Percentiles rank a stretch among this genome's conserved stretches.
phyloP scores from a whole-genome alignment of 2,888 invertebrate genomes.

The Drosophila greeni region DNA sequence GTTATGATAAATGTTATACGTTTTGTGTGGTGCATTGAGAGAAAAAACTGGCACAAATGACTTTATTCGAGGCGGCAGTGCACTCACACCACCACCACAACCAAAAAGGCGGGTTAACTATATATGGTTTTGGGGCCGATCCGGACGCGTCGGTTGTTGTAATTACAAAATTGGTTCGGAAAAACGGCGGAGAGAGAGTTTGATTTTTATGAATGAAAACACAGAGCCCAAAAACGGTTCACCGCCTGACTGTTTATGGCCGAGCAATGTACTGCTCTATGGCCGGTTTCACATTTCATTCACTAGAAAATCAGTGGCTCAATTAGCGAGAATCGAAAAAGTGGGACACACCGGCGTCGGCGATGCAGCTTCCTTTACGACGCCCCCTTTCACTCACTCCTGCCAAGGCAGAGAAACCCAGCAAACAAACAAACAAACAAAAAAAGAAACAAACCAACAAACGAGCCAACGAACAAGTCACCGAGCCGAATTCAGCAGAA shows the following conservation, averaged over 20 bases:
- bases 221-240: slow-evolving; percentile 44
- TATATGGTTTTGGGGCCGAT: slow-evolving; percentile 46
- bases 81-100: slow-evolving; percentile 1
- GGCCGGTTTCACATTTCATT: slow-evolving; percentile 69
- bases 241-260: slow-evolving; percentile 59
- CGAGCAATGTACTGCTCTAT: slow-evolving; percentile 45
- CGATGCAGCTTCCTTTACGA: slow-evolving; percentile 51
- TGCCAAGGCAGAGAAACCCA: slow-evolving; percentile 19
- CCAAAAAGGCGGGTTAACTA: slow-evolving; percentile 31
- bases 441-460: background rate
- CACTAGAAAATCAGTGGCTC: slow-evolving; percentile 64
- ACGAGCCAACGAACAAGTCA: slow-evolving; percentile 27
- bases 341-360: slow-evolving; percentile 55
- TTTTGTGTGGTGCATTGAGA: slow-evolving; percentile 26
- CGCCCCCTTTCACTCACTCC: slow-evolving; percentile 36
- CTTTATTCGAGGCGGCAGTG: slow-evolving; percentile 52
- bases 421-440: slow-evolving; percentile 9
- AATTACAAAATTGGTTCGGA: slow-evolving; percentile 67
- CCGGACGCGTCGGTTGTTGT: slow-evolving; percentile 49
- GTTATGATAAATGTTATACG: slow-evolving; percentile 28
- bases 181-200: slow-evolving; percentile 61
- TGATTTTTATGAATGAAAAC: slow-evolving; percentile 70
- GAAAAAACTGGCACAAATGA: slow-evolving; percentile 67
- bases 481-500: slow-evolving; percentile 34
- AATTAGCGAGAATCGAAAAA: slow-evolving; percentile 66